phyloP scores from a whole-genome alignment of 2,888 invertebrate genomes.

The Heliconius hortense region DNA sequence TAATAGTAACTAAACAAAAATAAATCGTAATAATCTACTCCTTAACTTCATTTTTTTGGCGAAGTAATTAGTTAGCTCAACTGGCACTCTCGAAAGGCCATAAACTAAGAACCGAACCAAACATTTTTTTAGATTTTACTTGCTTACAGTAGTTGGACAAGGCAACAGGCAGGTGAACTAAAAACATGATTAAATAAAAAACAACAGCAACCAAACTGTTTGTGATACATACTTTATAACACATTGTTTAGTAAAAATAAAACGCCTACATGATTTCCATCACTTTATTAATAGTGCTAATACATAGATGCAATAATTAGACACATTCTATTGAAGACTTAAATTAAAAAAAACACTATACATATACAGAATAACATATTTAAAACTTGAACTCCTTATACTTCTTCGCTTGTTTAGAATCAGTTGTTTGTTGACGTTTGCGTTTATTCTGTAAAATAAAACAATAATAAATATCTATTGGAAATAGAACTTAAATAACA shows the following conservation, averaged over 20 bases:
- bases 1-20: too few relatives aligned
- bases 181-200: too few relatives aligned
- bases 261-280: not conserved
- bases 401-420: slow-evolving; percentile 96
- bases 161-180: too few relatives aligned
- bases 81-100: too few relatives aligned
- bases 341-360: not conserved
- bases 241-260: not conserved
- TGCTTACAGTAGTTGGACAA: too few relatives aligned
- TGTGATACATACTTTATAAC: too few relatives aligned
- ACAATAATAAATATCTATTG: not conserved
- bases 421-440: slow-evolving; percentile 94
- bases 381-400: slow-evolving; percentile 99
- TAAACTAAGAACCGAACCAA: too few relatives aligned
- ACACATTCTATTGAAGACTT: slow-evolving; percentile 12
- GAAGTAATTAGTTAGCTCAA: too few relatives aligned
- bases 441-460: slow-evolving; percentile 90
- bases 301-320: not conserved
- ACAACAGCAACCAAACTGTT: too few relatives aligned
- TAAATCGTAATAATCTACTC: too few relatives aligned
- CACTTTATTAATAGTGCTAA: not conserved
- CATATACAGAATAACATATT: slow-evolving; percentile 33
- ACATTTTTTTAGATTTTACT: too few relatives aligned
- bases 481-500: not conserved
- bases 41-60: too few relatives aligned